Evolutionary conservation across 2,797 vertebrate genomes (phyloP).

Genomic region (Pantherophis vulpinus): DNA sequence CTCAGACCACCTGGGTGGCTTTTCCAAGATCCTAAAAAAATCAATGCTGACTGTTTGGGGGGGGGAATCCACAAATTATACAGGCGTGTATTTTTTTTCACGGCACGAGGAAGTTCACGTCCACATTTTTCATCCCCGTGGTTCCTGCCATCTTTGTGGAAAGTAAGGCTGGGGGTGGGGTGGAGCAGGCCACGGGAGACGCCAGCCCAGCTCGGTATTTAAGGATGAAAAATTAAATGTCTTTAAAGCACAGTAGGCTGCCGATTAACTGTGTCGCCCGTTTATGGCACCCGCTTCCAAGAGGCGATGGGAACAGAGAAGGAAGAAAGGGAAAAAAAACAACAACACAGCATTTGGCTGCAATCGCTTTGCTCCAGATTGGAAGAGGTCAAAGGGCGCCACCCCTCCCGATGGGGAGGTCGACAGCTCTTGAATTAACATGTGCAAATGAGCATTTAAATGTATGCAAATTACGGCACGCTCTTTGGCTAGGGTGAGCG

Average conservation of each 20-base stretch:
- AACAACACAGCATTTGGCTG: background rate
- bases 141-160: background rate
- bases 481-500: background rate
- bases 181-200: constrained; percentile 55
- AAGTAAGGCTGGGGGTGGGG: constrained; percentile 50
- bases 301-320: background rate
- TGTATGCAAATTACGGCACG: constrained; percentile 3
- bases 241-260: constrained; percentile 75
- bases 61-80: constrained; percentile 74
- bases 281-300: constrained; percentile 21
- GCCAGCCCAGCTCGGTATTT: constrained; percentile 75
- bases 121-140: background rate
- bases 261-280: constrained; percentile 56
- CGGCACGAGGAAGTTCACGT: fast-evolving
- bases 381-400: background rate
- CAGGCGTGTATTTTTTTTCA: background rate
- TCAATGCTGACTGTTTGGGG: constrained; percentile 88
- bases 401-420: background rate
- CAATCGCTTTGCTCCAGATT: background rate
- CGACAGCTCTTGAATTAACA: constrained; percentile 4
- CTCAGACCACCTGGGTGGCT: constrained; percentile 79
- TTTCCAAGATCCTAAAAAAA: constrained; percentile 72
- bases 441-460: background rate
- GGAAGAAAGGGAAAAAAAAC: background rate
- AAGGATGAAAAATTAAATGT: constrained; percentile 82